phyloP scores from a whole-genome alignment of 2,888 invertebrate species.

The Norana najaformis region DNA sequence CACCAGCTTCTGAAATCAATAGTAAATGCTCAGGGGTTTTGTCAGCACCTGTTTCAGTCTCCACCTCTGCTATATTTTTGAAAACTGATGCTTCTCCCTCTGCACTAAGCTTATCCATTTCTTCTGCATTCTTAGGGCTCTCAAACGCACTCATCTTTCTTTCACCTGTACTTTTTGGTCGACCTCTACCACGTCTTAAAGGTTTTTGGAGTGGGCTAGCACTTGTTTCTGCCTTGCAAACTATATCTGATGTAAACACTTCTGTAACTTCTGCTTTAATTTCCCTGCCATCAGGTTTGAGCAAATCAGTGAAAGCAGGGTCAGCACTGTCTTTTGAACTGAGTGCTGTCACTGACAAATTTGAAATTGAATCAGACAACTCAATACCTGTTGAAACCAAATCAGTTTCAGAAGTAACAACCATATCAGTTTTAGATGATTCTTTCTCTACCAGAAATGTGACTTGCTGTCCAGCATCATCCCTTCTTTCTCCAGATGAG shows the following conservation, averaged over 20 bases:
- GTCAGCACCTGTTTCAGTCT: background rate
- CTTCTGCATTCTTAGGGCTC: background rate
- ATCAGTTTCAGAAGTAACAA: conserved; percentile 4
- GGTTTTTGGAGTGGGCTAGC: background rate
- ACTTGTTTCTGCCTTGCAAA: background rate
- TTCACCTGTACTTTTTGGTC: background rate
- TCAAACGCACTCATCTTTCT: background rate
- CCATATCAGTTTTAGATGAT: background rate
- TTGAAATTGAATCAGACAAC: background rate
- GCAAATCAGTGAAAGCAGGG: background rate
- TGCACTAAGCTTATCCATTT: background rate
- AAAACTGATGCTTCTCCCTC: background rate
- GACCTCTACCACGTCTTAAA: background rate
- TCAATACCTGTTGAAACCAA: background rate
- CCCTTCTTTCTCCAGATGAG: background rate
- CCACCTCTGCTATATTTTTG: background rate
- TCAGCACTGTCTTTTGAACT: background rate
- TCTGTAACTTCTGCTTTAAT: background rate
- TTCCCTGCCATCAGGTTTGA: background rate
- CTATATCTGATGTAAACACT: background rate
- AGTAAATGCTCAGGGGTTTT: background rate
- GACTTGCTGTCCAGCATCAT: background rate
- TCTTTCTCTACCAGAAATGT: background rate
- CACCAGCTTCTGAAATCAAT: background rate
- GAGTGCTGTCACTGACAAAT: background rate